These are phyloP conservation scores for Adelges cooleyi DNA, from an alignment of 1,140 invertebrate species.

Conservation along the genomic window DNA sequence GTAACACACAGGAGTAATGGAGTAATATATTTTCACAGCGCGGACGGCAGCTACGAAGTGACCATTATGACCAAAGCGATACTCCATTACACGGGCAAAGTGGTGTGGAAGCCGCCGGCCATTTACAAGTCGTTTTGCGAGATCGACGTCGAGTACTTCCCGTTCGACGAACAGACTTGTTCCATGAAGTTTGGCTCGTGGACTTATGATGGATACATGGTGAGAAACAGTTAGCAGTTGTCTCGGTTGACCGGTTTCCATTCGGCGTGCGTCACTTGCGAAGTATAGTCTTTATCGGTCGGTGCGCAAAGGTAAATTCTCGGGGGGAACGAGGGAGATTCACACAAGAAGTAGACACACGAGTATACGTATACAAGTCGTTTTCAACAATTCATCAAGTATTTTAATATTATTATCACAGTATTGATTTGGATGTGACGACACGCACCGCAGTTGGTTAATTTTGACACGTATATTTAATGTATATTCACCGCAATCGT, in stretches of 20 bases:
- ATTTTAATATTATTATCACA: too few species aligned
- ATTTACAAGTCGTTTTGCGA: conserved; percentile 97
- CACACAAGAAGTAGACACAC: not conserved
- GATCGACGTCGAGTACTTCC: conserved; percentile 93
- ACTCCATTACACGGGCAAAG: conserved; percentile 80
- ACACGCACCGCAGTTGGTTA: too few species aligned
- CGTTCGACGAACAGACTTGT: conserved; percentile 91
- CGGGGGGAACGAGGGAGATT: not conserved
- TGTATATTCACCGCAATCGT: too few species aligned
- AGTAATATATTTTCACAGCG: conserved; percentile 60
- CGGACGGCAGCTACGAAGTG: conserved; percentile 96
- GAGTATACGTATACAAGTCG: not conserved
- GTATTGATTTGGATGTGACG: too few species aligned
- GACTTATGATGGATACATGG: conserved; percentile 87
- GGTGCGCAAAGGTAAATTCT: conserved; percentile 5
- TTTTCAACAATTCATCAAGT: too few species aligned
- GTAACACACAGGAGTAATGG: too few species aligned
- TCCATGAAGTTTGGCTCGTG: conserved; percentile 96
- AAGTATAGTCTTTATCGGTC: not conserved
- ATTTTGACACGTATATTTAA: too few species aligned
- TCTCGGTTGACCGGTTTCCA: not conserved
- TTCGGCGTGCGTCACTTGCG: not conserved
- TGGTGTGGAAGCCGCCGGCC: conserved; percentile 93
- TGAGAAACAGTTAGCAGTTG: conserved; percentile 35
- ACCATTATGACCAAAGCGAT: conserved; percentile 95